Conservation (phyloP, 2,113 vertebrate genomes). For the Ciconia stormi region DNA sequence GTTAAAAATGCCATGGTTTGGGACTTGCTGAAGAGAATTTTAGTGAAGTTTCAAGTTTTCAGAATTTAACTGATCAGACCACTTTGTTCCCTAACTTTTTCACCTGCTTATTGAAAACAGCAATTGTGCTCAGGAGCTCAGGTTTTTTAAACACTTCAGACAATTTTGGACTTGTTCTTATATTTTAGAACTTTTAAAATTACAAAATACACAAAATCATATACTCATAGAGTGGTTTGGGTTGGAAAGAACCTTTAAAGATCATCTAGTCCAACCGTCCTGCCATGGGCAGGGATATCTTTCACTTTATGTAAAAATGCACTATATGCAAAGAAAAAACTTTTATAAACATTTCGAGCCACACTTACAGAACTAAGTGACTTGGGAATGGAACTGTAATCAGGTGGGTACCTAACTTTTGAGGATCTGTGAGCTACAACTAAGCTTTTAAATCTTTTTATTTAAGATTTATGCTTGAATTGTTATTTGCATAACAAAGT, state of each 20-base stretch:
- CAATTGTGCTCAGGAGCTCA: not conserved
- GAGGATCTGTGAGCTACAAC: not conserved
- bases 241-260: not conserved
- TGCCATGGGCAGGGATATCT: not conserved
- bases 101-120: not conserved
- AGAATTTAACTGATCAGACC: not conserved
- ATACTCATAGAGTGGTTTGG: not conserved
- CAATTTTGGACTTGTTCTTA: not conserved
- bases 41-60: not conserved
- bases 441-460: not conserved
- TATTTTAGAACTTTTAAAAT: not conserved
- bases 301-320: not conserved
- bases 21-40: not conserved
- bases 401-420: not conserved
- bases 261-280: not conserved
- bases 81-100: not conserved
- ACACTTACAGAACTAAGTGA: not conserved
- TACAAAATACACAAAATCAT: not conserved
- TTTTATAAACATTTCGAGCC: not conserved
- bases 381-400: not conserved
- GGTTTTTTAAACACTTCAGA: not conserved
- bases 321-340: not conserved
- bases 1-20: not conserved
- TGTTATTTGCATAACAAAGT: not conserved
- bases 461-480: not conserved